Evolutionary conservation across 2,113 vertebrate species (phyloP).

Genomic region (Oncorhynchus mykiss): DNA sequence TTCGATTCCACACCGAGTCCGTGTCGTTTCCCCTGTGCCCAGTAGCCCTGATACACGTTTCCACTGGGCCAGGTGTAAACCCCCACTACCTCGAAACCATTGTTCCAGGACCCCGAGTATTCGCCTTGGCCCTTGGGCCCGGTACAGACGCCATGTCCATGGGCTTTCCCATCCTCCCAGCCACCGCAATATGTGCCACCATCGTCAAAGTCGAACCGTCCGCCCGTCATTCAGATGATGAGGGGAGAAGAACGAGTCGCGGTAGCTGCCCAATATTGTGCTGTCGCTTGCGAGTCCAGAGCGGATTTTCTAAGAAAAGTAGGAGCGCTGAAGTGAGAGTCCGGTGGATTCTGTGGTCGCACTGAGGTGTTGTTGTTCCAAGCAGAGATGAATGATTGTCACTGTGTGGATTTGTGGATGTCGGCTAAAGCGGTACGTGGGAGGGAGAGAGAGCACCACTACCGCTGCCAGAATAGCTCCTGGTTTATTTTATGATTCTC

Average conservation of each 20-base stretch:
- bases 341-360: constrained; percentile 2
- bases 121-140: constrained; percentile 95
- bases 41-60: constrained; percentile 90
- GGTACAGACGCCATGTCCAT: constrained; percentile 94
- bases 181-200: constrained; percentile 95
- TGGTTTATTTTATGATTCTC: constrained; percentile 13
- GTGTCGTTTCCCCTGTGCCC: constrained; percentile 92
- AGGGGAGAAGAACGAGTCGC: constrained; percentile 22
- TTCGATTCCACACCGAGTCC: constrained; percentile 92
- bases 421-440: constrained; percentile 34
- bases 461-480: constrained; percentile 44
- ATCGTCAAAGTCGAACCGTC: constrained; percentile 97
- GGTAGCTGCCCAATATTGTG: constrained; percentile 7
- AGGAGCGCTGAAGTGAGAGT: background rate
- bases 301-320: background rate
- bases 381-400: background rate
- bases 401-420: constrained; percentile 47
- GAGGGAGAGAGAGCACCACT: constrained; percentile 47
- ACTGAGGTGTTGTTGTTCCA: background rate
- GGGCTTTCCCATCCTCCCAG: constrained; percentile 95
- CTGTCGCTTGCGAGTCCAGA: constrained; percentile 6
- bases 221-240: constrained; percentile 90
- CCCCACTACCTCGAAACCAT: constrained; percentile 90
- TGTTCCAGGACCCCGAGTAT: constrained; percentile 91
- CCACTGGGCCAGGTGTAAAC: constrained; percentile 97